phyloP scores from a whole-genome alignment of 2,888 invertebrate genomes.

The Barypeithes pellucidus region DNA sequence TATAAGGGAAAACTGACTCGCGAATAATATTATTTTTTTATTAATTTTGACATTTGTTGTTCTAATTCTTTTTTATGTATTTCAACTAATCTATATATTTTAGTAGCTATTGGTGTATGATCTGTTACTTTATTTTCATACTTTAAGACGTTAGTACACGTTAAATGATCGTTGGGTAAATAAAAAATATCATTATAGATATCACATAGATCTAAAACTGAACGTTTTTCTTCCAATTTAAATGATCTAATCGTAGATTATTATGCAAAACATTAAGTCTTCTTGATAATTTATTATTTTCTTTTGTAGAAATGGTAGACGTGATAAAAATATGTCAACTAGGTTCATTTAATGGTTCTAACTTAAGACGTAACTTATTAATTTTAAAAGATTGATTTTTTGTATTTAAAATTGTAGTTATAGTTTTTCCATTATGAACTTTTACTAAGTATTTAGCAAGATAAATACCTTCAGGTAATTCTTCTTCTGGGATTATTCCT shows the following conservation, averaged over 20 bases:
- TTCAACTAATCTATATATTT: constrained; percentile 62
- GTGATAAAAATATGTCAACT: too few species aligned
- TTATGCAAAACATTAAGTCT: background rate
- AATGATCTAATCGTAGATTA: too few species aligned
- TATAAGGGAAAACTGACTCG: too few species aligned
- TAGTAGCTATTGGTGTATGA: constrained; percentile 59
- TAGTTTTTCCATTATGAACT: constrained; percentile 47
- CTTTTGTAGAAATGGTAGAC: constrained; percentile 41
- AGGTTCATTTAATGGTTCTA: constrained; percentile 23
- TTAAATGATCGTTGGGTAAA: constrained; percentile 56
- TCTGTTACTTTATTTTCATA: constrained; percentile 59
- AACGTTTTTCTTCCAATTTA: constrained; percentile 52
- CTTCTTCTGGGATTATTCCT: constrained; percentile 46
- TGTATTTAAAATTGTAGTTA: constrained; percentile 52
- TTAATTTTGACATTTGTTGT: too few species aligned
- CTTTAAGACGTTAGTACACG: constrained; percentile 56
- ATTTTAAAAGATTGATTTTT: constrained; percentile 8
- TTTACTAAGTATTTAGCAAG: constrained; percentile 52
- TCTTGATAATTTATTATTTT: background rate
- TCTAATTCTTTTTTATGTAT: constrained; percentile 60
- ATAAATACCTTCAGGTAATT: constrained; percentile 50
- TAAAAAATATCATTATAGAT: constrained; percentile 57
- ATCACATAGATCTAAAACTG: constrained; percentile 47
- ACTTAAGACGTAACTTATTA: constrained; percentile 8
- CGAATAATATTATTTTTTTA: constrained; percentile 58